Base-by-base conservation (phyloP, 2,113 vertebrate species). In the Zosterops lateralis region DNA sequence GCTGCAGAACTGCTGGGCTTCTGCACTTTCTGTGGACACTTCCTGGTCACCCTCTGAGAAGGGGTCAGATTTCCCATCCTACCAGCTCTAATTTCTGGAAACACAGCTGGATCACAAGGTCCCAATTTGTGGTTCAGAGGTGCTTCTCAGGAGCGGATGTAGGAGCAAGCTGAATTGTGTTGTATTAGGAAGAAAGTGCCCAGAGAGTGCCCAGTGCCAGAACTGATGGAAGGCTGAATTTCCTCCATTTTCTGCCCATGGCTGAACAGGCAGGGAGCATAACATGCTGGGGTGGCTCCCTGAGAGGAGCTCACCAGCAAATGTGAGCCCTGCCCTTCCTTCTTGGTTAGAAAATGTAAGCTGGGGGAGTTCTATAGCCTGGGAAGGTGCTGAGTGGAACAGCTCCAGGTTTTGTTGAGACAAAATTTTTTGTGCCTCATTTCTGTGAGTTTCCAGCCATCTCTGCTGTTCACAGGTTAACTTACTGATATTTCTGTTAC, bases 51-150 rank as follows among this genome's bases (percentile, higher is more conserved):
- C 3, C 3, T 34, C 40, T 31, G 42, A 17, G 36, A 53, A 65
- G 54, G 32, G n/a, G 45, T 18, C 16, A 28, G 22, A 32, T n/a
- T 44, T 85, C 42, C 32, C 36, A 28, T 51, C 4, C 29, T 17
- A 4, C 10, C 51, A 29, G 20, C 38, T 78, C 26, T 50, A 3
- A 6, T 44, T 45, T 19, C 48, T 62, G 62, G 61, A 51, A 54
- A 34, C 17, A 31, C 14, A 0, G 1, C 50, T n/a, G 84, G 7
- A 9, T 28, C 60, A 16, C 31, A 11, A 34, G 48, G 32, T 32
- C 7, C 14, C 48, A 1, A 0, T 7, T 47, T 44, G 42, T 45
- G 14, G 3, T 28, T 56, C 72, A 17, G 19, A 40, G 47, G 2
- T 16, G 18, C 42, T n/a, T 32, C n/a, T 61, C 28, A 20, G 51